phyloP scores from a whole-genome alignment of 2,797 vertebrate genomes.

The Heterohyrax brucei region DNA sequence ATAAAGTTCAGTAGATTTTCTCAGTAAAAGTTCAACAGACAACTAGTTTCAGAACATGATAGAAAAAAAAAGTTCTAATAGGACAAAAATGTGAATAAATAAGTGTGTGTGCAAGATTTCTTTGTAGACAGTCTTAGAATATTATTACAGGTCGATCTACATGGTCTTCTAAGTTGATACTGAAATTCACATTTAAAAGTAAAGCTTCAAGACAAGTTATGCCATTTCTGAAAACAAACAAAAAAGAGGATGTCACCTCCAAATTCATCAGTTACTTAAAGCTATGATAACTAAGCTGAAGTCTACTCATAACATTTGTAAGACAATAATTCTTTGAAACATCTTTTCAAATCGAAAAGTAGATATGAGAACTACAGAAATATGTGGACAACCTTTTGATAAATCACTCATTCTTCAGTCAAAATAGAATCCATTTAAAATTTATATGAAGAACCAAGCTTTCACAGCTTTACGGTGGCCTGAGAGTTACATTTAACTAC shows the following conservation, averaged over 20 bases:
- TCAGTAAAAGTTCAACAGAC: not conserved
- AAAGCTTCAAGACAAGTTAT: not conserved
- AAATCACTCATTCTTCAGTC: not conserved
- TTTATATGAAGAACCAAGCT: fast-evolving
- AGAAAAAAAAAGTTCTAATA: not conserved
- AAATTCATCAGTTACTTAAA: not conserved
- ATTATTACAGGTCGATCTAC: not conserved
- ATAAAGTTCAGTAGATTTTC: not conserved
- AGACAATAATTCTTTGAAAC: not conserved
- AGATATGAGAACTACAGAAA: not conserved
- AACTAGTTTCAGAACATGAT: not conserved
- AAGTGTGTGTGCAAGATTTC: not conserved
- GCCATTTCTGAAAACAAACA: not conserved
- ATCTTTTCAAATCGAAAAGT: not conserved
- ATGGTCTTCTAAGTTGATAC: not conserved
- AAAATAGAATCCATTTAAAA: slow-evolving; percentile 8
- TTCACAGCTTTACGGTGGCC: not conserved
- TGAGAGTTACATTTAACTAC: not conserved
- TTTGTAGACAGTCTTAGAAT: not conserved
- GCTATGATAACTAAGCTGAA: not conserved
- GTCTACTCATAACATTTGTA: not conserved
- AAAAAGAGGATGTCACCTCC: not conserved
- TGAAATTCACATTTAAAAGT: not conserved
- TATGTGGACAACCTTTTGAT: not conserved
- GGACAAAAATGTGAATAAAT: not conserved